Percentiles rank a stretch among this genome's conserved stretches.
phyloP scores from a whole-genome alignment of 2,888 invertebrate genomes.

The Synergus laeviventris region DNA sequence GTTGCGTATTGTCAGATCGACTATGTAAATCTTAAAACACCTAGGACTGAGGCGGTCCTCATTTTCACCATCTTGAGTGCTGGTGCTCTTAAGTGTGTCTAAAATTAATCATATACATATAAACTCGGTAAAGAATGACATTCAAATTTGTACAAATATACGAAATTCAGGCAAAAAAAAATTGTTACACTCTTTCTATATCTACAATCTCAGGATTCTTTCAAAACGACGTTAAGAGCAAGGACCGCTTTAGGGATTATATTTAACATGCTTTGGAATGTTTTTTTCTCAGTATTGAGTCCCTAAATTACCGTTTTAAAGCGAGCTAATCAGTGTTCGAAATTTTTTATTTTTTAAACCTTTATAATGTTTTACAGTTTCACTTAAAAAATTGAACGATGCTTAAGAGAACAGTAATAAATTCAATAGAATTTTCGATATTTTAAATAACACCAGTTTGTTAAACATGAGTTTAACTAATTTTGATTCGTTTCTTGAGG shows the following conservation, averaged over 20 bases:
- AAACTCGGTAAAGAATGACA: slow-evolving; percentile 11
- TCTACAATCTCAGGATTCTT: slow-evolving; percentile 5
- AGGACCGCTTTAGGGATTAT: slow-evolving; percentile 34
- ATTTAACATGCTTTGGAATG: slow-evolving; percentile 40
- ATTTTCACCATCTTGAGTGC: slow-evolving; percentile 4
- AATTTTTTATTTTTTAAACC: too few relatives aligned
- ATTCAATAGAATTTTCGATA: too few relatives aligned
- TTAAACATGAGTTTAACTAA: too few relatives aligned
- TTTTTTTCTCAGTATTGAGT: slow-evolving; percentile 25
- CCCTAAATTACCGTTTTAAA: slow-evolving; percentile 29
- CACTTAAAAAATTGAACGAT: too few relatives aligned
- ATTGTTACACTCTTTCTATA: slow-evolving; percentile 19
- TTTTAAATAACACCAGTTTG: too few relatives aligned
- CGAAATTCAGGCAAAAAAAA: neutral
- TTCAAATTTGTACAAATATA: slow-evolving; percentile 31
- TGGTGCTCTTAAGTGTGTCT: neutral
- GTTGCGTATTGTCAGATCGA: slow-evolving; percentile 37
- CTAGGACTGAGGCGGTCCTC: slow-evolving; percentile 20
- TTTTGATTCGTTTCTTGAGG: too few relatives aligned
- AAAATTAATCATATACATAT: slow-evolving; percentile 15
- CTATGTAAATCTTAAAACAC: slow-evolving; percentile 26
- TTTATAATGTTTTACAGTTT: too few relatives aligned
- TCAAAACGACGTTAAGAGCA: slow-evolving; percentile 9
- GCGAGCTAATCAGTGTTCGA: neutral
- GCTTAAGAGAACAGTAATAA: too few relatives aligned